Percentiles rank a stretch among this genome's conserved stretches.
phyloP scores from a whole-genome alignment of 2,888 invertebrate genomes.

The Hesperia comma region DNA sequence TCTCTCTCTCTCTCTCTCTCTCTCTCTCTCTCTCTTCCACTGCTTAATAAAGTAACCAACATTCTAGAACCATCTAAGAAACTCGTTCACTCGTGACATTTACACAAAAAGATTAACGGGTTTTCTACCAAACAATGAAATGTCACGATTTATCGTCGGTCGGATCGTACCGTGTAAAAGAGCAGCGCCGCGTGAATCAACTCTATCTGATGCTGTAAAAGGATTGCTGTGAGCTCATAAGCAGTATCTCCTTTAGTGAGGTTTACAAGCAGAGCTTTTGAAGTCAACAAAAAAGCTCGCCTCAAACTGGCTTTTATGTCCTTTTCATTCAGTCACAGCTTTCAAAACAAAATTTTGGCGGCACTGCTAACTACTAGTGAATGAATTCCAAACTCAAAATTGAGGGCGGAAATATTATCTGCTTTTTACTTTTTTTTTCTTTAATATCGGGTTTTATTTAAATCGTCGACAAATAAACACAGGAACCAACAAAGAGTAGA shows the following conservation, averaged over 20 bases:
- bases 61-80: no score
- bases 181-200: neutral
- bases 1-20: no score
- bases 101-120: no score
- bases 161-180: no score
- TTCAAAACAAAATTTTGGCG: conserved; percentile 5
- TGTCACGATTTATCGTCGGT: no score
- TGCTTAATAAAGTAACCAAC: no score
- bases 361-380: neutral
- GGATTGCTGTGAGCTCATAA: neutral
- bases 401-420: neutral
- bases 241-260: neutral
- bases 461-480: no score
- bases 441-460: no score
- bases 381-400: conserved; percentile 1
- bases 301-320: conserved; percentile 22
- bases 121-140: no score
- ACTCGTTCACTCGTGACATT: no score
- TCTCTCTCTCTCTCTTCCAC: no score
- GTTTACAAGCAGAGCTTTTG: conserved; percentile 7
- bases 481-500: no score
- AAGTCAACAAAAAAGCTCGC: conserved; percentile 20
- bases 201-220: conserved; percentile 6
- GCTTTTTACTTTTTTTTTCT: neutral
- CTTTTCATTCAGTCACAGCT: conserved; percentile 14